Evolutionary conservation across 2,888 invertebrate genomes (phyloP), one percentile per base, ranked within the genome.

Genomic region (Lordiphosa fenestrarum): DNA sequence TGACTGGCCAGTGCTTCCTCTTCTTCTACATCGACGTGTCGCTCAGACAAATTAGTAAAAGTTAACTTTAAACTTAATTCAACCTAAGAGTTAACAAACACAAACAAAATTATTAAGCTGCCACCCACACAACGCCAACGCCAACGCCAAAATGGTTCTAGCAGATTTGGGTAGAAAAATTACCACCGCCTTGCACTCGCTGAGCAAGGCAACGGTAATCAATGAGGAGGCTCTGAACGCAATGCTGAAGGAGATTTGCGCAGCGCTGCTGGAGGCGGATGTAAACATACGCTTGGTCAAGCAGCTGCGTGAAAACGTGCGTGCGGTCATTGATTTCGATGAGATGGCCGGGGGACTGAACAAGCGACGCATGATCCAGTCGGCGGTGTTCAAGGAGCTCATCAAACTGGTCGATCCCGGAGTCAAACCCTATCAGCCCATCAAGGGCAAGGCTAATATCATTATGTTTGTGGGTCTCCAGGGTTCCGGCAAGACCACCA

Each of bases 381-480:
- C 97, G 75, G 98, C 98, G 53, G 99, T 99, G 0, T 99, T 98
- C 90, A 97, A 98, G 89, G 99, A 99, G 91, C 93, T 99, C 53
- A 95, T 98, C 7, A 99, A 99, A 95, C 91, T 98, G 54, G 98
- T 99, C 48, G 99, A 99, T 91, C 99, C 99, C 19, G 98, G 96
- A 61, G 98, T 98, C 0, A 98, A 98, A 88, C 96, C 98, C 4
- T 98, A 96, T 91, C 96, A 96, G 86, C 99, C 99, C 41, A 91
- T 95, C 0, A 99, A 99, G 91, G 99, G 98, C 49, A 94, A 94
- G 86, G 94, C 96, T 41, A 99, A 99, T 90, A 92, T 99, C 15
- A 95, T 99, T 76, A 99, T 99, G 99, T 99, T 99, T 92, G 99
- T 99, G 52, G 99, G 99, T 85, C 92, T 99, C 9, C 99, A 99